Percentiles rank a stretch among this genome's conserved stretches.
Conservation (phyloP, 2,797 vertebrate species). For the Cossypha heuglini region DNA sequence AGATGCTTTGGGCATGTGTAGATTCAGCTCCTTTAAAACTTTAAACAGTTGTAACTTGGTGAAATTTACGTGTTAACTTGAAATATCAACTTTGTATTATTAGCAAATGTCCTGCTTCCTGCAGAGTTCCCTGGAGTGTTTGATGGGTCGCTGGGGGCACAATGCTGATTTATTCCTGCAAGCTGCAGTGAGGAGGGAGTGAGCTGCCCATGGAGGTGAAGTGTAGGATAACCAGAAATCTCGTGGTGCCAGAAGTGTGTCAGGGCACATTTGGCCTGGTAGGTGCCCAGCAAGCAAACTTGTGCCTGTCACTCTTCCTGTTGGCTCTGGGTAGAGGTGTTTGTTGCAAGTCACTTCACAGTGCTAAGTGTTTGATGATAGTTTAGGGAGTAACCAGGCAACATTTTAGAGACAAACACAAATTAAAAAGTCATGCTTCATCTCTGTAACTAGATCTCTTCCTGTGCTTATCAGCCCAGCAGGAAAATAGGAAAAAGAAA, state of each 20-base stretch:
- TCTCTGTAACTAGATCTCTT: conserved; percentile 29
- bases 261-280: neutral
- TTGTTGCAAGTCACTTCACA: neutral
- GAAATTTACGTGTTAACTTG: neutral
- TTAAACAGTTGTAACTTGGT: neutral
- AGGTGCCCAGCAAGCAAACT: neutral
- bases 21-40: neutral
- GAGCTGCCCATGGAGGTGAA: neutral
- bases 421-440: neutral
- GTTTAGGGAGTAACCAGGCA: conserved; percentile 49
- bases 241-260: neutral
- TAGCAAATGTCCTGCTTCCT: neutral
- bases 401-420: conserved; percentile 31
- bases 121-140: neutral
- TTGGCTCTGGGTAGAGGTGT: neutral
- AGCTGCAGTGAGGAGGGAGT: neutral
- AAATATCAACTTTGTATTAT: neutral
- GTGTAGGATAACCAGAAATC: neutral
- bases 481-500: neutral
- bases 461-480: neutral
- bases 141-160: neutral
- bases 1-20: neutral
- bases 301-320: conserved; percentile 56
- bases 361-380: conserved; percentile 23
- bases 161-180: neutral